Conservation (phyloP, 2,888 invertebrate species). For the Escarpia spicata region DNA sequence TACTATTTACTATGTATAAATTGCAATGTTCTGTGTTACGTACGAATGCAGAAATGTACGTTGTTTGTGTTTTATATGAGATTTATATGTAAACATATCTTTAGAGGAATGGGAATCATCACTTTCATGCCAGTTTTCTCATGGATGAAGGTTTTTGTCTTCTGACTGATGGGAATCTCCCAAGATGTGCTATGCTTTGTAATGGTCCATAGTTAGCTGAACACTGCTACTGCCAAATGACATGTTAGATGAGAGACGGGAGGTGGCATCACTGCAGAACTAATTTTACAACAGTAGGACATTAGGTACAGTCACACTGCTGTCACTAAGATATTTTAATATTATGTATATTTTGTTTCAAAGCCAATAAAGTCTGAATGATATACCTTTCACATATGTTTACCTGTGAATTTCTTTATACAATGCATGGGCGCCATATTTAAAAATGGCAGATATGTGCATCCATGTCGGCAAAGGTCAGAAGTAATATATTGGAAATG, state of each 20-base stretch:
- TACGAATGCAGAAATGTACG: neutral
- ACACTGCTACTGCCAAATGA: neutral
- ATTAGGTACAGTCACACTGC: neutral
- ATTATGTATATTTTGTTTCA: neutral
- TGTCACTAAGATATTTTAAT: neutral
- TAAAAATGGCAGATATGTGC: too few species aligned
- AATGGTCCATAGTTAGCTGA: neutral
- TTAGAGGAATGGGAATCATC: neutral
- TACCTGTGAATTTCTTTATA: neutral
- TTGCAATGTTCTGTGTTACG: neutral
- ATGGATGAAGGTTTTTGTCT: neutral
- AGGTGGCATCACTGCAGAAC: neutral
- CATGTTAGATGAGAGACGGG: neutral
- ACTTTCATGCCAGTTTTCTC: neutral
- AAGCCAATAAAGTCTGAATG: slow-evolving; percentile 13
- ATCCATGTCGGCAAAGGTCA: too few species aligned
- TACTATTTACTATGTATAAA: neutral
- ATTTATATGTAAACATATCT: slow-evolving; percentile 16
- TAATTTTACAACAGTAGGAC: neutral
- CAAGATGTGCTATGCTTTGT: neutral
- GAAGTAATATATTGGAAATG: too few species aligned
- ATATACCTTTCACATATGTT: neutral
- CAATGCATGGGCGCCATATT: too few species aligned
- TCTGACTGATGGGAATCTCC: neutral
- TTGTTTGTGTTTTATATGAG: neutral